These are phyloP conservation scores for Spilogale gracilis DNA, from an alignment of 2,113 vertebrate genomes.

Conservation along the genomic window DNA sequence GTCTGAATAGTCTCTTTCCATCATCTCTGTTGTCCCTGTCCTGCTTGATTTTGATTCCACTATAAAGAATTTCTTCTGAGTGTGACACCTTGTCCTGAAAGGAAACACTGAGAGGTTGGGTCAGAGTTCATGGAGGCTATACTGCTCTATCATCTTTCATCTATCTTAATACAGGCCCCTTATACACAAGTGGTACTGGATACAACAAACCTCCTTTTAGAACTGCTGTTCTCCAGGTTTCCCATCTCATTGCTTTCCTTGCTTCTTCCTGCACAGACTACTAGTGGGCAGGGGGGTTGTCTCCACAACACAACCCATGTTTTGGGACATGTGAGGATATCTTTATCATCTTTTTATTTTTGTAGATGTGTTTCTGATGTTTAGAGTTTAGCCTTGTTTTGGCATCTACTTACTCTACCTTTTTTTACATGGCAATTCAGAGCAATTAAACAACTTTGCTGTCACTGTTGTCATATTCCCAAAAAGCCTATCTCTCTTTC, in stretches of 20 bases:
- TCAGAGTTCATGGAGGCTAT: not conserved
- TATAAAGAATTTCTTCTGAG: not conserved
- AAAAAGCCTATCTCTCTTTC: not conserved
- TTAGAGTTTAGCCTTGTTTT: not conserved
- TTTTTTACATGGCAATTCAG: not conserved
- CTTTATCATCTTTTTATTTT: not conserved
- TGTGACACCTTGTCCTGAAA: not conserved
- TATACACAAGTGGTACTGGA: not conserved
- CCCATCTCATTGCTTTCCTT: not conserved
- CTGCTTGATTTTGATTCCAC: not conserved
- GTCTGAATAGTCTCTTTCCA: not conserved
- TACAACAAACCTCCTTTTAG: not conserved
- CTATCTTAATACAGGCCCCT: not conserved
- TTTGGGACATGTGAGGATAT: not conserved
- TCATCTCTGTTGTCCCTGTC: not conserved
- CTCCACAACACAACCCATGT: not conserved
- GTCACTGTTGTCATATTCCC: not conserved
- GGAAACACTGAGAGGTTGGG: not conserved
- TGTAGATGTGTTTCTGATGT: not conserved
- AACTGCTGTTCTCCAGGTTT: not conserved
- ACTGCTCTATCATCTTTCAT: not conserved
- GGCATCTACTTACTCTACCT: not conserved
- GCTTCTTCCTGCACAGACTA: not conserved
- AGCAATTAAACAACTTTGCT: not conserved
- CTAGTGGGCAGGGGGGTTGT: not conserved